Evolutionary conservation across 2,888 invertebrate species (phyloP), one percentile per base, ranked within the genome.

Genomic region (Archips crataeganus): DNA sequence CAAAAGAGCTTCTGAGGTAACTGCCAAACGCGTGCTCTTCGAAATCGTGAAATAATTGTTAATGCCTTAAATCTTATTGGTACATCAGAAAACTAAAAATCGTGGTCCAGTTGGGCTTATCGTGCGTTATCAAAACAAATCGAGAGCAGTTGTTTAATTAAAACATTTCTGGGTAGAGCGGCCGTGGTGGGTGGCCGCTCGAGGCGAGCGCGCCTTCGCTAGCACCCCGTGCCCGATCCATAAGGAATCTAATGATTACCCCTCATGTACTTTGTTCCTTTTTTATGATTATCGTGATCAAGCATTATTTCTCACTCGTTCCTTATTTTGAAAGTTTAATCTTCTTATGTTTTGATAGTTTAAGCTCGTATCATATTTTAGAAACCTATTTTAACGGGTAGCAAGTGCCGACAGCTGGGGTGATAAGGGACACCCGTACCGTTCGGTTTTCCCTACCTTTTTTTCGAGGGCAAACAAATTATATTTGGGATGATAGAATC

Each of bases 81-180:
- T 81, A 75, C 81, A 82, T 85, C 80, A 75, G 79, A 79, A 79
- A 75, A 75, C 78, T 79, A 77, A 77, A 81, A 83, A 80, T 76
- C 70, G 78, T 81, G 78, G 76, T 80, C 80, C 80, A 81, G 82
- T 84, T 81, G 79, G 77, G 77, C 80, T 83, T 87, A 86, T 88
- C 86, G 79, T 67, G 78, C 75, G 81, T 83, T 87, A 90, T 88
- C 86, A 85, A 87, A 89, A 87, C 85, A 87, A 86, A 88, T 87
- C 85, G 83, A 83, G 80, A 85, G 79, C 79, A 82, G 79, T 83
- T 83, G 82, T 87, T 89, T 91, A 90, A 90, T 90, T 89, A 89
- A 82, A 84, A 84, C 83, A 84, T 86, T 76, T 85, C 80, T 82
- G 84, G 77, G 73, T 80, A 80, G 82, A 79, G 83, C 74, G 75